Evolutionary conservation across 2,888 invertebrate species (phyloP).

Genomic region (Stenichneumon culpator): DNA sequence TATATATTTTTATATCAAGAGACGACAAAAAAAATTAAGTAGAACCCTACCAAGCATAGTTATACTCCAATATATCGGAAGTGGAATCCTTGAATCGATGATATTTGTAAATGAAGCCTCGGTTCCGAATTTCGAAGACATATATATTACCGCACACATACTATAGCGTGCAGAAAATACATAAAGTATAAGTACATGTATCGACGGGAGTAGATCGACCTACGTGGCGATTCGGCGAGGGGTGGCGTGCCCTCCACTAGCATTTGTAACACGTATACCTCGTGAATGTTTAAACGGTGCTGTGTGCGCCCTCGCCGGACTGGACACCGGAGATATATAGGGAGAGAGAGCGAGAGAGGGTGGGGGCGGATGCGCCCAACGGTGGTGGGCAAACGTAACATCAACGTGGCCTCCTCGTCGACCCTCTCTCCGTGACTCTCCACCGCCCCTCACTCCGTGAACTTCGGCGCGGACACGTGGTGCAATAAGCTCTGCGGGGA

Average conservation of each 20-base stretch:
- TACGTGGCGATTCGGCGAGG: slow-evolving; percentile 71
- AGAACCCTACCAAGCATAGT: too few relatives aligned
- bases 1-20: too few relatives aligned
- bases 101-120: too few relatives aligned
- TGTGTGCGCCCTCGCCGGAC: slow-evolving; percentile 49
- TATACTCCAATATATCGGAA: too few relatives aligned
- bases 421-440: background rate
- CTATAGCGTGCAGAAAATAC: background rate
- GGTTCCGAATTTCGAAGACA: background rate
- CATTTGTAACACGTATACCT: slow-evolving; percentile 80
- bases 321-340: slow-evolving; percentile 20
- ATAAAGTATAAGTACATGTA: slow-evolving; percentile 19
- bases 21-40: too few relatives aligned
- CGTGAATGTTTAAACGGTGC: slow-evolving; percentile 77
- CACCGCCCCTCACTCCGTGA: slow-evolving; percentile 63
- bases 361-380: slow-evolving; percentile 34
- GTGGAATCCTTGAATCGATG: too few relatives aligned
- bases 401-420: slow-evolving; percentile 74
- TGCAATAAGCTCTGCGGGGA: slow-evolving; percentile 60
- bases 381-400: slow-evolving; percentile 76
- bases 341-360: slow-evolving; percentile 23
- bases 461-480: slow-evolving; percentile 75
- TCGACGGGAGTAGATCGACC: slow-evolving; percentile 52
- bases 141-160: background rate
- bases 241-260: slow-evolving; percentile 76